Percentiles rank a stretch among this genome's conserved stretches.
phyloP scores from a whole-genome alignment of 1,140 invertebrate species.

The Brachionus calyciflorus region DNA sequence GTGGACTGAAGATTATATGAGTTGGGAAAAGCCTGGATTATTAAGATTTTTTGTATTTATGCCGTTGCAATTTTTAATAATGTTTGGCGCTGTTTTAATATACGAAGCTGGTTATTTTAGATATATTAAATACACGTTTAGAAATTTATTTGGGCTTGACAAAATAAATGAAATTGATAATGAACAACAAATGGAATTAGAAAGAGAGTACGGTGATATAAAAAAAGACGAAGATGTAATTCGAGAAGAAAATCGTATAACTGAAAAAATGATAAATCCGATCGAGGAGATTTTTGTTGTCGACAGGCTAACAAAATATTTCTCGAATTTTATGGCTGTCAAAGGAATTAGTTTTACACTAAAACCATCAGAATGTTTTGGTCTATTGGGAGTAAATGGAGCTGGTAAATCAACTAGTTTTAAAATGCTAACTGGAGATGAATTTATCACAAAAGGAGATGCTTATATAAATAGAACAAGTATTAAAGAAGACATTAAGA shows the following conservation, averaged over 20 bases:
- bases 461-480: slow-evolving; percentile 50
- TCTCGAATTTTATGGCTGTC: slow-evolving; percentile 62
- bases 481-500: slow-evolving; percentile 59
- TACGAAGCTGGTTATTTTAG: slow-evolving; percentile 12
- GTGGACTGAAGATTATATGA: slow-evolving; percentile 23
- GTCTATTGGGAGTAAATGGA: slow-evolving; percentile 82
- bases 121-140: slow-evolving; percentile 30
- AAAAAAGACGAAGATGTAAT: slow-evolving; percentile 37
- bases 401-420: slow-evolving; percentile 82
- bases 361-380: slow-evolving; percentile 72
- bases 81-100: slow-evolving; percentile 1
- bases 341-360: slow-evolving; percentile 20
- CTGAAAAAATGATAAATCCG: background rate
- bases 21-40: slow-evolving; percentile 47
- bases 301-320: slow-evolving; percentile 65
- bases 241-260: slow-evolving; percentile 2
- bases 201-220: slow-evolving; percentile 31
- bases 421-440: slow-evolving; percentile 69
- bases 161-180: background rate
- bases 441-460: slow-evolving; percentile 46
- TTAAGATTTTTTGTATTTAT: slow-evolving; percentile 33
- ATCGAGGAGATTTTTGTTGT: slow-evolving; percentile 52
- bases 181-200: background rate
- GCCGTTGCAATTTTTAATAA: background rate
- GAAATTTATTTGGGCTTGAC: background rate